Conservation (phyloP, 2,888 invertebrate species). For the Pyrochroa serraticornis region DNA sequence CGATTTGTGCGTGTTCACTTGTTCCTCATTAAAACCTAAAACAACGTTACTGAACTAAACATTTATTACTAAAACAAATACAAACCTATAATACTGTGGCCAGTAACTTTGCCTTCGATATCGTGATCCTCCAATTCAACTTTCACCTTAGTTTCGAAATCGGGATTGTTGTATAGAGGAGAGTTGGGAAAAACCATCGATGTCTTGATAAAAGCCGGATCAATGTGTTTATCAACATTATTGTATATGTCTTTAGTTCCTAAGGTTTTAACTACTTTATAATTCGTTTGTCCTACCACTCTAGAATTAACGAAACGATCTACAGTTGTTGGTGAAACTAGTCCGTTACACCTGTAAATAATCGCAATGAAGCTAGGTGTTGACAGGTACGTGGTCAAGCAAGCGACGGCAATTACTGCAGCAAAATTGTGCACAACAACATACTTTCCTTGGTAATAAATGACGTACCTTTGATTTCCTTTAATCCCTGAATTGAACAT, state of each 20-base stretch:
- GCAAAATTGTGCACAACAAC: neutral
- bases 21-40: conserved; percentile 48
- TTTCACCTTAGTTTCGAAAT: conserved; percentile 42
- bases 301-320: conserved; percentile 40
- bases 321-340: conserved; percentile 39
- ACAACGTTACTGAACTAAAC: conserved; percentile 1
- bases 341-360: conserved; percentile 46
- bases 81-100: conserved; percentile 58
- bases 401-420: neutral
- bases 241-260: conserved; percentile 39
- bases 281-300: conserved; percentile 36
- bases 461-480: conserved; percentile 45
- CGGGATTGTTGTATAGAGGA: conserved; percentile 19
- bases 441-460: conserved; percentile 1
- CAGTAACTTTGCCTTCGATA: conserved; percentile 49
- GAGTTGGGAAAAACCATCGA: conserved; percentile 30
- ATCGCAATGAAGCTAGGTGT: neutral
- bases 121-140: conserved; percentile 40
- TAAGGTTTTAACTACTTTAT: conserved; percentile 30
- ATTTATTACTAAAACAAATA: neutral
- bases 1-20: conserved; percentile 39
- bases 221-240: conserved; percentile 34
- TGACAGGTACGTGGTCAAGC: neutral
- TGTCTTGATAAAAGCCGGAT: conserved; percentile 30
- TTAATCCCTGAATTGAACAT: conserved; percentile 52